phyloP scores from a whole-genome alignment of 2,797 vertebrate species.

The Microcaecilia unicolor region DNA sequence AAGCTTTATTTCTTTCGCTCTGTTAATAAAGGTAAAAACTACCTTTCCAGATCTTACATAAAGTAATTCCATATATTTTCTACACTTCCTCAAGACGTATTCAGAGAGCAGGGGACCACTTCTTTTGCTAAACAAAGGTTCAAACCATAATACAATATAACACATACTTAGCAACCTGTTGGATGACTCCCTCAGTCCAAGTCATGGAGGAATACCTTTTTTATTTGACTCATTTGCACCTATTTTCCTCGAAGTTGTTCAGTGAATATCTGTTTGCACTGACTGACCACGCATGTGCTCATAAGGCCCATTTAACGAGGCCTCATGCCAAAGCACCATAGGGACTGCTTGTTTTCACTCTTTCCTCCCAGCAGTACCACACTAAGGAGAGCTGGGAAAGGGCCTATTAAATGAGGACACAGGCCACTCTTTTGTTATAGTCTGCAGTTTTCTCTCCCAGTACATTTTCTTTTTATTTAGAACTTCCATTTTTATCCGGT shows the following conservation, averaged over 20 bases:
- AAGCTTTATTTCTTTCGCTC: no score
- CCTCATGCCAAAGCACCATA: slow-evolving; percentile 20
- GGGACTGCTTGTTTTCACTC: slow-evolving; percentile 9
- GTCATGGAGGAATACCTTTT: neutral
- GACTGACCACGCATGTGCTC: slow-evolving; percentile 2
- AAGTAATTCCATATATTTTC: no score
- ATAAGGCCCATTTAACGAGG: slow-evolving; percentile 17
- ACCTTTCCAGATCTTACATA: no score
- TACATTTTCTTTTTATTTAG: slow-evolving; percentile 76
- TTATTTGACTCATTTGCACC: neutral
- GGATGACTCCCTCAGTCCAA: no score
- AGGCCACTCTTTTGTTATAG: slow-evolving; percentile 68
- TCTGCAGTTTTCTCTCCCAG: slow-evolving; percentile 69
- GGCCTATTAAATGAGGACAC: slow-evolving; percentile 67
- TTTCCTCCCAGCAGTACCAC: slow-evolving; percentile 1
- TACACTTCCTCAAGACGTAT: no score
- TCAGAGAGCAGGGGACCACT: no score
- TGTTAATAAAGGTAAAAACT: no score
- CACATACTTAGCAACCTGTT: no score
- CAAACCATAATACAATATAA: no score
- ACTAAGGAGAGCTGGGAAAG: slow-evolving; percentile 61
- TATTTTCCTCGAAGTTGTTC: slow-evolving; percentile 8
- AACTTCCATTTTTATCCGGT: slow-evolving; percentile 70
- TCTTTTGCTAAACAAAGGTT: no score
- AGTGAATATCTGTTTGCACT: slow-evolving; percentile 5